These are phyloP conservation scores for Xylophagus ater DNA, from an alignment of 2,888 invertebrate genomes.

Conservation along the genomic window DNA sequence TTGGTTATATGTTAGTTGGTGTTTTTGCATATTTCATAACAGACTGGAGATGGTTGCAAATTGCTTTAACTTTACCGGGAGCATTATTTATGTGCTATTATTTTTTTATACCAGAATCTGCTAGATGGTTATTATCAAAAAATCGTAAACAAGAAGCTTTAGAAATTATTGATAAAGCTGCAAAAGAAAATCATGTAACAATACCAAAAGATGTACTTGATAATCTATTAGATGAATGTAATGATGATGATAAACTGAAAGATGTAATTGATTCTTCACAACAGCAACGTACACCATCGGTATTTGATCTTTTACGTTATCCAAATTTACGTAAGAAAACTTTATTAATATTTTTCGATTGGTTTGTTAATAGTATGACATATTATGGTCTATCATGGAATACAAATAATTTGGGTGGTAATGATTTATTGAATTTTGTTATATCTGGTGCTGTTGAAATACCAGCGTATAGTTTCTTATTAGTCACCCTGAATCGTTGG, in stretches of 20 bases:
- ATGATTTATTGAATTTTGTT: constrained; percentile 60
- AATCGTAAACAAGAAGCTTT: constrained; percentile 52
- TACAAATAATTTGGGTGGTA: constrained; percentile 58
- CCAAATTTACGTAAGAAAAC: constrained; percentile 53
- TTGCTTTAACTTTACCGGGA: constrained; percentile 58
- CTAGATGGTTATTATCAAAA: constrained; percentile 58
- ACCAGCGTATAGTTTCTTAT: constrained; percentile 55
- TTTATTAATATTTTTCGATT: constrained; percentile 60
- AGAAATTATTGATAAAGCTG: constrained; percentile 48
- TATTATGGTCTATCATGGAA: constrained; percentile 72
- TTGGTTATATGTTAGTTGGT: constrained; percentile 58
- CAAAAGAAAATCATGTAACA: constrained; percentile 51
- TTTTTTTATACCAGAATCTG: constrained; percentile 67
- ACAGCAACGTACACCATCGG: constrained; percentile 36
- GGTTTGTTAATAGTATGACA: constrained; percentile 66
- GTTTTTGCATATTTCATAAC: constrained; percentile 53
- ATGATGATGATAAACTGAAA: constrained; percentile 20
- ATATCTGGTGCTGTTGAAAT: constrained; percentile 66
- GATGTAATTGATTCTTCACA: no score
- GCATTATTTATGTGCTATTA: constrained; percentile 55
- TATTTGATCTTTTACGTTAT: constrained; percentile 50
- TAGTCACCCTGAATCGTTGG: constrained; percentile 56
- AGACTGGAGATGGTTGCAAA: constrained; percentile 59
- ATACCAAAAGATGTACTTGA: constrained; percentile 45
- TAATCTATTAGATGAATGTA: constrained; percentile 41